A percentile compares a stretch with the other conserved stretches of the same genome.
Conservation (phyloP, 2,888 invertebrate species). For the Hetaerina titia region DNA sequence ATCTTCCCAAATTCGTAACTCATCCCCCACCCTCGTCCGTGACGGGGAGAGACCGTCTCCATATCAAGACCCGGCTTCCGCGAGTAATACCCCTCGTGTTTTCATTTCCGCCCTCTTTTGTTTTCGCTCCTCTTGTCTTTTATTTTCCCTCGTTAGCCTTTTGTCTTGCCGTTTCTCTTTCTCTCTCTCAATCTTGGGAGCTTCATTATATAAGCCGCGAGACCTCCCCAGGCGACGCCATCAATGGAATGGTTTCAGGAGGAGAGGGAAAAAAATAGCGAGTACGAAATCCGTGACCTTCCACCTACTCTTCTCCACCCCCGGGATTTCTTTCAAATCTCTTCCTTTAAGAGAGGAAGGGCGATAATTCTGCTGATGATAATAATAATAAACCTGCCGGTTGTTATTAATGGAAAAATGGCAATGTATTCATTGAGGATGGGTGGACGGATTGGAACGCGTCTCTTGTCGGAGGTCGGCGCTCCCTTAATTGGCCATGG, state of each 20-base stretch:
- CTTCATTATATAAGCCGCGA: neutral
- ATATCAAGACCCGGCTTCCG: neutral
- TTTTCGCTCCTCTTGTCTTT: neutral
- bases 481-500: neutral
- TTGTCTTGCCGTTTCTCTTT: neutral
- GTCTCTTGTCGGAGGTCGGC: neutral
- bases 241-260: neutral
- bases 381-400: constrained; percentile 16
- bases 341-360: neutral
- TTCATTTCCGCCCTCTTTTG: constrained; percentile 23
- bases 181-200: neutral
- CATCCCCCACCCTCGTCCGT: neutral
- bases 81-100: neutral
- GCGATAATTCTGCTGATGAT: neutral
- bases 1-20: neutral
- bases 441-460: neutral
- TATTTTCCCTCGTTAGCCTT: neutral
- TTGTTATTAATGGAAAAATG: constrained; percentile 18
- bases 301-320: constrained; percentile 5
- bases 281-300: neutral
- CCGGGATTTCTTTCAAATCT: constrained; percentile 8
- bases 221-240: neutral
- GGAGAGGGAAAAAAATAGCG: neutral
- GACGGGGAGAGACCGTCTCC: neutral
- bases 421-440: neutral